A percentile compares a stretch with the other conserved stretches of the same genome.
These are phyloP conservation scores for Edolisoma coerulescens DNA, from an alignment of 2,113 vertebrate genomes.

Conservation along the genomic window DNA sequence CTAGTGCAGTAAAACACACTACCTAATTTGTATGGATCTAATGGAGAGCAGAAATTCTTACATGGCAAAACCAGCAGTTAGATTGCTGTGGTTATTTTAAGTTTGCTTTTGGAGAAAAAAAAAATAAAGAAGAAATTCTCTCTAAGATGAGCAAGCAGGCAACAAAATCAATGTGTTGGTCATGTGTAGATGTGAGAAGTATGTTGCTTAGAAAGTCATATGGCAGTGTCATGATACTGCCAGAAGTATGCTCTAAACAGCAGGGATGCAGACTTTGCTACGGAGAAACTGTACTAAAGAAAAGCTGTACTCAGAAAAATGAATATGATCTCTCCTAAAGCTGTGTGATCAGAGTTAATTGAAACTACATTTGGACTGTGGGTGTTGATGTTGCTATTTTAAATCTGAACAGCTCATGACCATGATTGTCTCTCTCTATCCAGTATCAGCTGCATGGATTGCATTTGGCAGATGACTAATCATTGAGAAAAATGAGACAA, in stretches of 20 bases:
- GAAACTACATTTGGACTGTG: background rate
- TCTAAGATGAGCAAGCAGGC: background rate
- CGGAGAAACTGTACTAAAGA: background rate
- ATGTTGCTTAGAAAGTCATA: background rate
- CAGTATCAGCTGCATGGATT: background rate
- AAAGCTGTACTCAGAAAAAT: background rate
- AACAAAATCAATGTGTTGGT: background rate
- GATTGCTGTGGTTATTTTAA: background rate
- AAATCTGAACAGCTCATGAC: background rate
- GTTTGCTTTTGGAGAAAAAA: background rate
- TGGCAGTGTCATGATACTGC: background rate
- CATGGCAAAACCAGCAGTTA: background rate
- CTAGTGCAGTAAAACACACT: background rate
- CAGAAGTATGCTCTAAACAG: background rate
- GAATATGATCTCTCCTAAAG: background rate
- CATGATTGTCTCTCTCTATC: background rate
- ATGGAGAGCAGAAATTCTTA: background rate
- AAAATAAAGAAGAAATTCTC: background rate
- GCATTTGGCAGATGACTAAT: constrained; percentile 7
- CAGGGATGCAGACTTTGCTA: background rate
- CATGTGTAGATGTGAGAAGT: background rate
- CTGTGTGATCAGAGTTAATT: background rate
- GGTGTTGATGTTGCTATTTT: constrained; percentile 8
- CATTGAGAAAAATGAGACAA: constrained; percentile 15
- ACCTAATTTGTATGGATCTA: background rate